Conservation (phyloP, 2,797 vertebrate species). For the Onychomys leucogaster region DNA sequence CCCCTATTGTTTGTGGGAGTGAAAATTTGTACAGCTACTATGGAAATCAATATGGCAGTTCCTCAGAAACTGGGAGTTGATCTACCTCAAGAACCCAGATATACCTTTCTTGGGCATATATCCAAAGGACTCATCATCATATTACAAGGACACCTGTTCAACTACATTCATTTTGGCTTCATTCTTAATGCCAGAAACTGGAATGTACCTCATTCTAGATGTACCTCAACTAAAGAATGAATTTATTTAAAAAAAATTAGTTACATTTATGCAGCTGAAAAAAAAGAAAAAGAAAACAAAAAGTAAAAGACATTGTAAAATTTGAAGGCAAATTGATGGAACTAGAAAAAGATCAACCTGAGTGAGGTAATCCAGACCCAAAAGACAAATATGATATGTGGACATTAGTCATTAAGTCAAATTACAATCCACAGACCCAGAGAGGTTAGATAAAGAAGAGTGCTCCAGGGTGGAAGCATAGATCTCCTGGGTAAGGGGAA, state of each 20-base stretch:
- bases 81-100: background rate
- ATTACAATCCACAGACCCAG: background rate
- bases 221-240: background rate
- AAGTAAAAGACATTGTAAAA: background rate
- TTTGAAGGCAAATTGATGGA: background rate
- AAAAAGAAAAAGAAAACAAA: background rate
- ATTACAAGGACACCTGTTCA: background rate
- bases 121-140: background rate
- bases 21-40: too few species aligned
- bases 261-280: background rate
- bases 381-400: too few species aligned
- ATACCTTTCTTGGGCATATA: too few species aligned
- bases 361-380: background rate
- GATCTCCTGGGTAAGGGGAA: background rate
- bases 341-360: background rate
- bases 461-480: background rate
- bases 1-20: too few species aligned
- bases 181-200: background rate
- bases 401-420: background rate
- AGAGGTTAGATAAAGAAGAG: background rate
- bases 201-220: background rate
- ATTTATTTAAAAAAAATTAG: background rate
- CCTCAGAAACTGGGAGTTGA: background rate
- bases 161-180: background rate
- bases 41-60: too few species aligned